Base-by-base conservation (phyloP, 2,113 vertebrate species). In the Rhipidura dahli region DNA sequence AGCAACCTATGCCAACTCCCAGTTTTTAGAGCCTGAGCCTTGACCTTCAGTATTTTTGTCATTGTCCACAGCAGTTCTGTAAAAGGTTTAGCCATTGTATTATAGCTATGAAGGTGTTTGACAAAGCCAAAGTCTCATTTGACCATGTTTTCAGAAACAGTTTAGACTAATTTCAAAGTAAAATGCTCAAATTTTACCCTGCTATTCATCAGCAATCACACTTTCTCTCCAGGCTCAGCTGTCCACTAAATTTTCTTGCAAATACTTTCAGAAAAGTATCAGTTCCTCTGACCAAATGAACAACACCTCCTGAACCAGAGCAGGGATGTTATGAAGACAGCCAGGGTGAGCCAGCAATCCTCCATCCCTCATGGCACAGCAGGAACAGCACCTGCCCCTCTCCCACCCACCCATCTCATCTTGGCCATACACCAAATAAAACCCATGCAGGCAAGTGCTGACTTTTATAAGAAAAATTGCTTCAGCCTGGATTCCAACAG, bases 1-100 rank as follows among this genome's bases (percentile, higher is more conserved):
- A 50, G 11, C 7, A 79, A 53, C 1, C 0, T 18, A 45, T 0
- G 0, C 6, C 42, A 61, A 61, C n/a, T 45, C 47, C 44, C 8
- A 19, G 14, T 37, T 73, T 65, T 53, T 39, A 90, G 13, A 45
- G 39, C 10, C 69, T 24, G 15, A 23, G 33, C 47, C 30, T 44
- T 56, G 14, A 66, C 24, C 40, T 61, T 60, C 33, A n/a, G 5
- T 26, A 57, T 31, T 83, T 86, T 33, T 86, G 40, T 8, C 31
- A 26, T 2, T 61, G 5, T 16, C 39, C 45, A 54, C 2, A 2
- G 11, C 59, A 70, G 11, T 12, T 68, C 45, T 54, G 13, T 70
- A 71, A 75, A 27, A 2, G 79, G 33, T 50, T 91, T 6, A 57
- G 45, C 49, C 60, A 50, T 60, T 68, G 19, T 19, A 31, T 11